Evolutionary conservation across 35 echinoderm and acorn worm species (phyloP), one percentile per base, ranked within the genome.

Genomic region (Nesometra sesokonis): DNA sequence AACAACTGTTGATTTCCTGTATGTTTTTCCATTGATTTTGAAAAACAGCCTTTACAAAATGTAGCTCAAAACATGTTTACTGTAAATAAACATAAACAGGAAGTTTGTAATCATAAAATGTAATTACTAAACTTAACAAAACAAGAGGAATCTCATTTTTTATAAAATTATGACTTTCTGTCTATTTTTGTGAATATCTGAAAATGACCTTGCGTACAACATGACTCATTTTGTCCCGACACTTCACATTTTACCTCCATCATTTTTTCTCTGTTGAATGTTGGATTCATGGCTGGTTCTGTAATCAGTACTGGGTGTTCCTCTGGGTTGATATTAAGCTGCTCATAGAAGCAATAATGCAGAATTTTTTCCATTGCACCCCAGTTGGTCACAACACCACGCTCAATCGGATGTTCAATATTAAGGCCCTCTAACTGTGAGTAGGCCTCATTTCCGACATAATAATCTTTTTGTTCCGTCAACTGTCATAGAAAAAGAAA

Each of bases 211-310:
- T n/a, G 34, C 11, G n/a, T n/a, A n/a, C n/a, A n/a, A n/a, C n/a
- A n/a, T n/a, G n/a, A n/a, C n/a, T n/a, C n/a, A n/a, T n/a, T n/a
- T n/a, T n/a, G n/a, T n/a, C n/a, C n/a, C n/a, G n/a, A n/a, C n/a
- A n/a, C n/a, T n/a, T n/a, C n/a, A 17, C 17, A 4, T 32, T 0
- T 38, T 80, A 87, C 86, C 77, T 87, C 34, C 17, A 46, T 87
- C 77, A 87, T 87, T 33, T 80, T 80, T 47, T 87, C 86, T 87
- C 86, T 36, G 36, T 87, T 78, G 0, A 19, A 17, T 35, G 36
- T 46, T 38, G 77, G 77, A 37, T 78, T 87, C 21, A 37, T 29
- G 0, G 38, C 34, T 5, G 86, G 35, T 87, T 87, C 86, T 33
- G 77, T 31, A 35, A 87, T 23, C 3, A 87, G 67, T 35, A 87